Base-by-base conservation (phyloP, 2,888 invertebrate species). In the Drosophila hamatofila region DNA sequence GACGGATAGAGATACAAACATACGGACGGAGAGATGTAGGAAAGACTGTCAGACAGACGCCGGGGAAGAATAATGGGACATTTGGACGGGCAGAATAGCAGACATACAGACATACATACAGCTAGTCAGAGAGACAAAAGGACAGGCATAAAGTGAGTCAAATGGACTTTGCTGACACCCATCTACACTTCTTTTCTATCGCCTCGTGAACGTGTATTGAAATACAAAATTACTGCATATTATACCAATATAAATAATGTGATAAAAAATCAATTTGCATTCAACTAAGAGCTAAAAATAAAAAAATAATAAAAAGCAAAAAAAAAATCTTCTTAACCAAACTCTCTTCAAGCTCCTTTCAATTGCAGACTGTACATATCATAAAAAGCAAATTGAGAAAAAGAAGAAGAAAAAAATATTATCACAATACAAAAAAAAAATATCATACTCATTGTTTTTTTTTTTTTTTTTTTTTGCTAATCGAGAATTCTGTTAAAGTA, bases 321-420 rank as follows among this genome's bases (percentile, higher is more conserved):
- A 27, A 14, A 23, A 33, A 77, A 23, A 39, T n/a, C n/a, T 23
- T 35, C 33, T 16, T 23, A 16, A 44, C 25, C 35, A 14, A 21
- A 37, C 56, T 30, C 55, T 58, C 61, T 58, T 37, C 23, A 25
- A 61, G 60, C 72, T 63, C 72, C 60, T 61, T 49, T 58, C 46
- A 56, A 67, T 75, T 71, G 72, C 76, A 71, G 67, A 80, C 75
- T 84, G 83, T 84, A 84, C 89, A 84, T 84, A 84, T 84, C 78
- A 83, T 57, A 37, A 55, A 55, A 51, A 30, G 18, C 16, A 55
- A 27, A 37, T 8, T n/a, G 5, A 7, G 16, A 37, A 27, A 41
- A 18, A 25, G 63, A 52, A 61, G 14, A 41, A 57, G 18, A 49
- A 30, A 48, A n/a, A 33, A 39, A 54, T 21, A 51, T 51, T 37